Evolutionary conservation across 2,888 invertebrate species (phyloP).

Genomic region (Lasioglossum pauxillum): DNA sequence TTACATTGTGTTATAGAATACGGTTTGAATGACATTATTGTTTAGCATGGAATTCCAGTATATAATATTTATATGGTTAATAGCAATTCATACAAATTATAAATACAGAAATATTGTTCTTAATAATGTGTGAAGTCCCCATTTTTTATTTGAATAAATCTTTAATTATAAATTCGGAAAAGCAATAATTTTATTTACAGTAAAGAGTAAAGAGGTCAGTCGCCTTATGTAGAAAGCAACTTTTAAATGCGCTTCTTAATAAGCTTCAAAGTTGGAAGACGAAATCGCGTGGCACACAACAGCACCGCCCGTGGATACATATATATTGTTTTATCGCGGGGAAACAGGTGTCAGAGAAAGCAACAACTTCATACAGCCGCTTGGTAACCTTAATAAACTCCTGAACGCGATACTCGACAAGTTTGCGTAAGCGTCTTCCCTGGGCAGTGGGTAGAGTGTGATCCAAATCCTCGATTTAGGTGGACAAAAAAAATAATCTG

Average conservation of each 20-base stretch:
- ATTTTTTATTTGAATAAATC: not conserved
- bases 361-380: constrained; percentile 1
- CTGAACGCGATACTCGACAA: constrained; percentile 27
- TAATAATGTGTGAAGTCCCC: no score
- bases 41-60: no score
- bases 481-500: not conserved
- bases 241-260: constrained; percentile 21
- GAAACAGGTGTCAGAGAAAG: constrained; percentile 1
- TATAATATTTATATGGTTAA: no score
- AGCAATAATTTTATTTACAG: not conserved
- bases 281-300: constrained; percentile 26
- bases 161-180: not conserved
- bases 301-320: not conserved
- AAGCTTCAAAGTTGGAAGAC: constrained; percentile 36
- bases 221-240: not conserved
- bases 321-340: constrained; percentile 27
- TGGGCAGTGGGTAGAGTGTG: not conserved
- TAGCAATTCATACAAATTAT: no score
- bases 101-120: no score
- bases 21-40: no score
- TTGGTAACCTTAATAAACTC: constrained; percentile 39
- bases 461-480: not conserved
- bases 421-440: constrained; percentile 1
- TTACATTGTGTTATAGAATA: no score
- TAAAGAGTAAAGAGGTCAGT: not conserved